phyloP scores from a whole-genome alignment of 2,113 vertebrate genomes.

The Dunckerocampus dactyliophorus region DNA sequence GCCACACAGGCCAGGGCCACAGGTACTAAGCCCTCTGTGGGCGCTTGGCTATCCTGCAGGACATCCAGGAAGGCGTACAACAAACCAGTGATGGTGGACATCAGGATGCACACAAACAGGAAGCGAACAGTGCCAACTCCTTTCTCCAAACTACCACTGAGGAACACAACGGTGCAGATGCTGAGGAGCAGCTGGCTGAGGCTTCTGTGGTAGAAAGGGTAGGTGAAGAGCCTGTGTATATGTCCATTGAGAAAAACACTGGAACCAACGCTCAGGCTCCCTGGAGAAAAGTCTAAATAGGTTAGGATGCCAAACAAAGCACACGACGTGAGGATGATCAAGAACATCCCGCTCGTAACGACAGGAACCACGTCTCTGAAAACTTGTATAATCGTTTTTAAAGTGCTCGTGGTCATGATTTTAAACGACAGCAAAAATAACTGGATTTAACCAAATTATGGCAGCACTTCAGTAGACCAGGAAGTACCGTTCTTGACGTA shows the following conservation, averaged over 20 bases:
- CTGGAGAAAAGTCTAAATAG: constrained; percentile 19
- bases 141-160: constrained; percentile 56
- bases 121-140: constrained; percentile 60
- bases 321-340: constrained; percentile 25
- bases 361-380: constrained; percentile 33
- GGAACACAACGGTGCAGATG: constrained; percentile 32
- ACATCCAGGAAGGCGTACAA: constrained; percentile 56
- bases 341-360: constrained; percentile 38
- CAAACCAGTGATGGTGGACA: constrained; percentile 49
- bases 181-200: constrained; percentile 46
- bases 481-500: background rate
- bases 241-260: constrained; percentile 45
- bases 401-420: background rate
- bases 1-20: constrained; percentile 54
- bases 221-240: constrained; percentile 41
- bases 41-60: constrained; percentile 18
- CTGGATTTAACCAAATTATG: background rate
- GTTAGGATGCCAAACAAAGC: constrained; percentile 38
- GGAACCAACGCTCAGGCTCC: constrained; percentile 43
- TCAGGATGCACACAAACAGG: constrained; percentile 41
- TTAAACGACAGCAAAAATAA: background rate
- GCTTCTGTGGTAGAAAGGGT: constrained; percentile 48
- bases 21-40: constrained; percentile 47
- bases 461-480: background rate
- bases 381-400: constrained; percentile 4